Evolutionary conservation across 2,113 vertebrate genomes (phyloP).

Genomic region (Nerophis ophidion): DNA sequence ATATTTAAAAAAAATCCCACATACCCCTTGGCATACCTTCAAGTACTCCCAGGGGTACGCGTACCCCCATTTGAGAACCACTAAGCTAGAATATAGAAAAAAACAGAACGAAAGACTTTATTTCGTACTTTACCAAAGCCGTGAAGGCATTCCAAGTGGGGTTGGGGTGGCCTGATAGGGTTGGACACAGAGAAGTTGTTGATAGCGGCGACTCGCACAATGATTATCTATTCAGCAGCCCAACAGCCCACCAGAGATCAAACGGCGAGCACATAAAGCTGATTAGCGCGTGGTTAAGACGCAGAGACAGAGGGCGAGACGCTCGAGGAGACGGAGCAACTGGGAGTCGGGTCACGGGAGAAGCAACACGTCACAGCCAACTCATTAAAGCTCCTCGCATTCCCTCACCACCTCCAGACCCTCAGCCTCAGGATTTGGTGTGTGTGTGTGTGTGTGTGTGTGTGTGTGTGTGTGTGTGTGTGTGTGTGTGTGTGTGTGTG

Average conservation of each 20-base stretch:
- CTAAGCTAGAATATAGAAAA: too few relatives aligned
- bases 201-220: constrained; percentile 39
- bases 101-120: too few relatives aligned
- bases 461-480: not conserved
- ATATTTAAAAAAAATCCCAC: too few relatives aligned
- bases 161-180: not conserved
- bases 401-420: constrained; percentile 47
- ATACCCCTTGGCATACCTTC: too few relatives aligned
- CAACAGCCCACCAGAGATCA: constrained; percentile 44
- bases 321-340: constrained; percentile 46
- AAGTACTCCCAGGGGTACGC: too few relatives aligned
- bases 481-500: constrained; percentile 6
- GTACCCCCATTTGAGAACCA: too few relatives aligned
- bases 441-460: constrained; percentile 11
- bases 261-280: constrained; percentile 42
- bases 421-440: constrained; percentile 16
- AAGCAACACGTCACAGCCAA: constrained; percentile 54
- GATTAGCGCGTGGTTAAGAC: constrained; percentile 58
- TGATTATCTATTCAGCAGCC: constrained; percentile 49
- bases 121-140: constrained; percentile 15
- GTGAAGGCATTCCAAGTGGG: not conserved
- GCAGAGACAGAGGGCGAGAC: constrained; percentile 50
- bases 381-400: constrained; percentile 54
- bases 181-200: constrained; percentile 24
- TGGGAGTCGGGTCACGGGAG: constrained; percentile 60